phyloP scores from a whole-genome alignment of 2,797 vertebrate genomes.

The Neosalanx taihuensis region DNA sequence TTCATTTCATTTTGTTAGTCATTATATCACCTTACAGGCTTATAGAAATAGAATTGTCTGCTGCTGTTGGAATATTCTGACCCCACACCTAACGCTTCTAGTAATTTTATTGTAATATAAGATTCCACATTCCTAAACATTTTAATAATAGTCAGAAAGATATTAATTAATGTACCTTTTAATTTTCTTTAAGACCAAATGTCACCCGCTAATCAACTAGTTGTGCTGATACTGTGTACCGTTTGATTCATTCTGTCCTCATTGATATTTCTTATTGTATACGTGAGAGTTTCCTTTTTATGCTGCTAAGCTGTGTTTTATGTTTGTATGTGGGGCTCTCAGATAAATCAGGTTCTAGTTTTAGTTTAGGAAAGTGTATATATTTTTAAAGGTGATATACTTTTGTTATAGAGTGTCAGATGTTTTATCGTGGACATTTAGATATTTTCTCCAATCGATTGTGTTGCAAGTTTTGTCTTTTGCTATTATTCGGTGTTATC shows the following conservation, averaged over 20 bases:
- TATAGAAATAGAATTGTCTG: background rate
- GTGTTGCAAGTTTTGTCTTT: background rate
- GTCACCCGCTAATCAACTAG: constrained; percentile 58
- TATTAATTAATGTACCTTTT: constrained; percentile 37
- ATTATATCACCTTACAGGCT: background rate
- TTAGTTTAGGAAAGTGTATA: background rate
- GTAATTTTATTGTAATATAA: constrained; percentile 29
- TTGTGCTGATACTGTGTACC: constrained; percentile 57
- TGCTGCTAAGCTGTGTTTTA: constrained; percentile 59
- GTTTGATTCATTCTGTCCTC: constrained; percentile 39
- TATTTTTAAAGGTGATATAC: constrained; percentile 1
- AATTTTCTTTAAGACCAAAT: constrained; percentile 50
- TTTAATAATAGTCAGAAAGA: constrained; percentile 2
- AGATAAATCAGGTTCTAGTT: background rate
- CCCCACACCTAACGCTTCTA: background rate
- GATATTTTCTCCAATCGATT: constrained; percentile 11
- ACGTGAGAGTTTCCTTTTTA: constrained; percentile 47
- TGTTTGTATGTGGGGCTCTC: background rate
- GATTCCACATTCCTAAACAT: constrained; percentile 26
- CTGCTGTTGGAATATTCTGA: constrained; percentile 5
- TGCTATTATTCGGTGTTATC: background rate
- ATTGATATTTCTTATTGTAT: constrained; percentile 41
- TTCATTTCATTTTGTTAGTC: background rate
- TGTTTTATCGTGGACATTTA: constrained; percentile 3
- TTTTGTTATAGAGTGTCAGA: background rate